Evolutionary conservation across 2,113 vertebrate genomes (phyloP).

Genomic region (Myrmophylax atrothorax): DNA sequence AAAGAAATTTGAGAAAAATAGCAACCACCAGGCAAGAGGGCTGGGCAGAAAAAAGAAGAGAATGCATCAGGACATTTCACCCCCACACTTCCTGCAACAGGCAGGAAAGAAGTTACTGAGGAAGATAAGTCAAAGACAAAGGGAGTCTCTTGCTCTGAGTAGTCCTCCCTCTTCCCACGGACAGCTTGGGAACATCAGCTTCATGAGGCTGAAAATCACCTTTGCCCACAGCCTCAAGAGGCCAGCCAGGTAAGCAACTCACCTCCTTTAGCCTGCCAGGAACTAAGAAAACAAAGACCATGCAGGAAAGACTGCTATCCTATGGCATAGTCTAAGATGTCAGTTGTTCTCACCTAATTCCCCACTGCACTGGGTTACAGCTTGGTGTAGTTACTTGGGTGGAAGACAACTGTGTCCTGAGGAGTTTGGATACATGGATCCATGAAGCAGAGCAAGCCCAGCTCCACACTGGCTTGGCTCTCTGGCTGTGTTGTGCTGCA

Average conservation of each 20-base stretch:
- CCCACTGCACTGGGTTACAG: not conserved
- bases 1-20: not conserved
- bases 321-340: not conserved
- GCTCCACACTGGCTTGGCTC: not conserved
- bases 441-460: not conserved
- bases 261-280: not conserved
- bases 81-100: not conserved
- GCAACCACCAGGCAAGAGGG: not conserved
- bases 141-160: not conserved
- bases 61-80: not conserved
- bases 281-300: not conserved
- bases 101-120: not conserved
- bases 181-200: not conserved
- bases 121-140: not conserved
- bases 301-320: not conserved
- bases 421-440: not conserved
- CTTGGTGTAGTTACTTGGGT: not conserved
- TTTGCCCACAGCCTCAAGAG: not conserved
- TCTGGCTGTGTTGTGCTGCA: not conserved
- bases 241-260: not conserved
- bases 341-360: not conserved
- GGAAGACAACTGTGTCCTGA: accelerated
- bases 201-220: not conserved
- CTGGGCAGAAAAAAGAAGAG: not conserved
- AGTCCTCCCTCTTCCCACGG: not conserved